phyloP scores from a whole-genome alignment of 2,797 vertebrate species.

The Pelobates cultripes region DNA sequence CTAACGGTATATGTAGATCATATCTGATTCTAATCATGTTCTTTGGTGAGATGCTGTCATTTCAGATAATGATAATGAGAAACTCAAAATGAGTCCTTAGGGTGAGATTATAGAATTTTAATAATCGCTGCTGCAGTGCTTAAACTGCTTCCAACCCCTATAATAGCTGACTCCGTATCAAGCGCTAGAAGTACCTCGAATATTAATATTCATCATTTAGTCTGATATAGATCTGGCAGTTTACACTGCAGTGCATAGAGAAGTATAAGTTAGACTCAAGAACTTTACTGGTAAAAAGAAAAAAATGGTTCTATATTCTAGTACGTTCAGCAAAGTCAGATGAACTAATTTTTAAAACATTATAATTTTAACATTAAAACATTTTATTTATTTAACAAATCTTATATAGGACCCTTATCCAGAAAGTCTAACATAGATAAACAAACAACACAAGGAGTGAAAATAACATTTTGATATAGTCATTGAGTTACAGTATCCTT shows the following conservation, averaged over 20 bases:
- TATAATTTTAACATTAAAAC: too few relatives aligned
- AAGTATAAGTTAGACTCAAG: neutral
- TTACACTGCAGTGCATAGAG: conserved; percentile 15
- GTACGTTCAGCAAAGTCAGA: too few relatives aligned
- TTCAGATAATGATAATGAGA: conserved; percentile 55
- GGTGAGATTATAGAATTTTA: conserved; percentile 54
- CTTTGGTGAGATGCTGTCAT: conserved; percentile 47
- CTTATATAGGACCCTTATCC: too few relatives aligned
- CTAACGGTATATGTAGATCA: conserved; percentile 45
- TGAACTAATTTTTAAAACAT: too few relatives aligned
- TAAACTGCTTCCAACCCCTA: conserved; percentile 45
- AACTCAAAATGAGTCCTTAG: conserved; percentile 51
- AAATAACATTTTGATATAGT: too few relatives aligned
- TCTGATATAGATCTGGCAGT: conserved; percentile 37
- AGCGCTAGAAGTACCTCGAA: conserved; percentile 46
- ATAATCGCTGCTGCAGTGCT: conserved; percentile 49
- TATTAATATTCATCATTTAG: conserved; percentile 46
- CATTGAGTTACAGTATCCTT: too few relatives aligned
- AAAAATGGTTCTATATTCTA: neutral
- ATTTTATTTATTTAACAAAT: too few relatives aligned
- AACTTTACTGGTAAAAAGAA: neutral
- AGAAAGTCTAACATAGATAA: too few relatives aligned
- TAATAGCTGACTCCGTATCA: conserved; percentile 49
- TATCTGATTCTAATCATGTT: conserved; percentile 38
- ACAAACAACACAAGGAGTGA: too few relatives aligned